Evolutionary conservation across 2,113 vertebrate species (phyloP), one percentile per base, ranked within the genome.

Genomic region (Hippocampus mohnikei): DNA sequence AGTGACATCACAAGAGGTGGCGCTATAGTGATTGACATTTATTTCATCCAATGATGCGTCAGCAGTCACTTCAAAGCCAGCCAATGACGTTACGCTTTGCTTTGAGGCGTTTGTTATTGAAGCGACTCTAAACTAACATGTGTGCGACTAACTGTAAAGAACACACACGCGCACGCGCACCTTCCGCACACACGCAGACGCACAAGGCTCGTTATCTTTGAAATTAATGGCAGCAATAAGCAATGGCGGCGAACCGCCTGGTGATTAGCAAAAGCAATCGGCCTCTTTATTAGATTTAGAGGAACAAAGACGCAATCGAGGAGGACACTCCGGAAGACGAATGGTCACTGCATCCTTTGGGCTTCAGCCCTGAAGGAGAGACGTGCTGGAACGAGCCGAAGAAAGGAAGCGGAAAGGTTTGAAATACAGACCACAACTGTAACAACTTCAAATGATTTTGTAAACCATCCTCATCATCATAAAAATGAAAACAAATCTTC

Each of bases 211-310:
- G 84, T 88, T 89, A 89, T 88, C 88, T 81, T 73, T 71, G 69
- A 89, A 89, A 89, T 89, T 88, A 89, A 89, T 89, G 88, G 84
- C 84, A 78, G 81, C 88, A 89, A 89, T 89, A 88, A 87, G 88
- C 83, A 83, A 83, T 83, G 78, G 83, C 83, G 84, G 77, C 84
- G 84, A 88, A 81, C 87, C 85, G 73, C 83, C 66, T 76, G 80
- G 84, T 87, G 86, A 89, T 89, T 89, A 89, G 86, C 86, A 87
- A 88, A 89, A 88, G 81, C 86, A 88, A 89, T 89, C 88, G 85
- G 86, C 70, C 73, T 74, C 84, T 88, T 89, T 88, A 89, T 89
- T 89, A 85, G 86, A 89, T 89, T 89, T 88, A 89, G 85, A 87
- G 84, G 84, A 89, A 89, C 88, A 88, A 88, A 89, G 88, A 85